Conservation (phyloP, 1,140 invertebrate genomes). For the Chionoecetes opilio region DNA sequence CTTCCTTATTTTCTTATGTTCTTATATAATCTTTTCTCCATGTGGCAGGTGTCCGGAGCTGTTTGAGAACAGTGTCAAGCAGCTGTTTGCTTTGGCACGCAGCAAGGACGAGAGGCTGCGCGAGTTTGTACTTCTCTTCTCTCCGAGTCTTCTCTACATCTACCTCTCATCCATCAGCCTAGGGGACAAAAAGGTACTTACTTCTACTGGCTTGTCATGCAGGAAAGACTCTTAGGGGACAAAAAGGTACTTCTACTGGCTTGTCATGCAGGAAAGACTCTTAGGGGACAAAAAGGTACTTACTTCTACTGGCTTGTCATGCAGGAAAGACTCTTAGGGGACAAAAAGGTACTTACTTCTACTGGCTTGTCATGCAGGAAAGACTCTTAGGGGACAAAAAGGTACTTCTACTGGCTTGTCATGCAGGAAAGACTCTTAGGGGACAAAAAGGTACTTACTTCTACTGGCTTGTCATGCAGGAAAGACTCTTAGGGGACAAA, state of each 20-base stretch:
- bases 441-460: no score
- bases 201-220: not conserved
- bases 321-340: no score
- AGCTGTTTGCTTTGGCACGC: constrained; percentile 77
- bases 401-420: no score
- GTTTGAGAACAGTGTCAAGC: constrained; percentile 77
- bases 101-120: constrained; percentile 76
- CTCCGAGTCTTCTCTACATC: constrained; percentile 78
- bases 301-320: no score
- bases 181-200: constrained; percentile 79
- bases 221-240: not conserved
- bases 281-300: not conserved
- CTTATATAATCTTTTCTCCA: not conserved
- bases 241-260: not conserved
- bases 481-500: no score
- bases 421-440: no score
- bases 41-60: constrained; percentile 70
- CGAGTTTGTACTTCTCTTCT: constrained; percentile 80
- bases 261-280: not conserved
- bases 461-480: no score
- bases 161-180: constrained; percentile 78
- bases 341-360: no score
- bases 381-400: no score
- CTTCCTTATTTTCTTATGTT: no score
- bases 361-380: no score